phyloP scores from a whole-genome alignment of 2,113 vertebrate genomes.

The Pelusios castaneus region DNA sequence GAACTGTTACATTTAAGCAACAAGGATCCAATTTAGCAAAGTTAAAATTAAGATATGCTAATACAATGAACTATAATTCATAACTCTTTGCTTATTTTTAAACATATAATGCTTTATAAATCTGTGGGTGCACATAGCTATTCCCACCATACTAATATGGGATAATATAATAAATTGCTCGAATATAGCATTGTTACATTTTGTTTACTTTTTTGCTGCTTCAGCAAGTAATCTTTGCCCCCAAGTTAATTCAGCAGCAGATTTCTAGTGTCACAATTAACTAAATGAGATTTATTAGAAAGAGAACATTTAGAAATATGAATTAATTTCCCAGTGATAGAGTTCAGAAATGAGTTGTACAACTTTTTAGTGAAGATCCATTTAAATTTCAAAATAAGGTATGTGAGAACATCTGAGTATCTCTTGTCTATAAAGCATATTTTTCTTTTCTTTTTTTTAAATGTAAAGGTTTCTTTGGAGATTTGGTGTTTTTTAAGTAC shows the following conservation, averaged over 20 bases:
- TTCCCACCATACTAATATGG: neutral
- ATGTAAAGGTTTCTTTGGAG: neutral
- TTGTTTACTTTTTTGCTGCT: neutral
- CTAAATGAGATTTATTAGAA: neutral
- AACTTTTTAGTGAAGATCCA: neutral
- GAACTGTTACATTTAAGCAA: too few relatives aligned
- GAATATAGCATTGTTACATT: neutral
- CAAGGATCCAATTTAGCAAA: neutral
- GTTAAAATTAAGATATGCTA: neutral
- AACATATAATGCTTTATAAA: neutral
- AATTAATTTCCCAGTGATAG: neutral
- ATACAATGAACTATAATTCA: neutral
- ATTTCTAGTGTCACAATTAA: neutral
- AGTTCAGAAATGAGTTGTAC: neutral
- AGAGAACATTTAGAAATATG: conserved; percentile 6
- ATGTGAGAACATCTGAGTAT: neutral
- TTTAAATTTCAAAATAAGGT: neutral
- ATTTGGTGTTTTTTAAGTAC: neutral
- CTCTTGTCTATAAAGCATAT: neutral
- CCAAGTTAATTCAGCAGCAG: neutral
- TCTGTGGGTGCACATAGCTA: neutral
- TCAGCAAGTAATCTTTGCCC: neutral
- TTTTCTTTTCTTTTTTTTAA: neutral
- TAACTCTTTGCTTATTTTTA: neutral
- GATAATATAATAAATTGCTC: conserved; percentile 13